These are phyloP conservation scores for Homarus americanus DNA, from an alignment of 1,140 invertebrate genomes.

Conservation along the genomic window DNA sequence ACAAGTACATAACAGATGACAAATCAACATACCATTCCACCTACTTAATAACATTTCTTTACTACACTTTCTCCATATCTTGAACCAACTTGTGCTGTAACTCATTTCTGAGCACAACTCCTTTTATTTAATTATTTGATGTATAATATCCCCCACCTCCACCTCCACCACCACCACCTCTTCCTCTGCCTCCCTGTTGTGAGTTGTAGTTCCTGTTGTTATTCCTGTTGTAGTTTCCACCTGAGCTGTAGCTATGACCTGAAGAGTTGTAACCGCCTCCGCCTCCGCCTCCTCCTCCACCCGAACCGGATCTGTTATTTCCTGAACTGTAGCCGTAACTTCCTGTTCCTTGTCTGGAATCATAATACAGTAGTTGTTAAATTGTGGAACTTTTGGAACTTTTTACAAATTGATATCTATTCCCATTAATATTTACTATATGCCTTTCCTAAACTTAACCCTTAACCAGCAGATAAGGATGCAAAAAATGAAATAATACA, in stretches of 20 bases:
- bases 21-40: neutral
- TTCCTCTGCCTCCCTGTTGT: slow-evolving; percentile 83
- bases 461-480: no score
- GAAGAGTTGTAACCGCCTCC: no score
- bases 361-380: no score
- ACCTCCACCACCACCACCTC: slow-evolving; percentile 76
- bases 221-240: neutral
- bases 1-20: neutral
- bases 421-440: no score
- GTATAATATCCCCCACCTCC: slow-evolving; percentile 77
- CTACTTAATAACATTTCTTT: neutral
- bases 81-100: no score
- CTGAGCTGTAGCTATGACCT: neutral
- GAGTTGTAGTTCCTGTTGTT: neutral
- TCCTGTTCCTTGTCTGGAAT: neutral
- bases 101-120: neutral
- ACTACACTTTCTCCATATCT: no score
- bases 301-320: neutral
- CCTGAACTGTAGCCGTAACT: slow-evolving; percentile 11
- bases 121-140: neutral
- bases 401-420: no score
- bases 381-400: no score
- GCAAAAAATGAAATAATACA: no score
- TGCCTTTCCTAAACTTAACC: no score
- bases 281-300: neutral